Conservation (phyloP, 2,888 invertebrate genomes). For the Physocephala rufipes region DNA sequence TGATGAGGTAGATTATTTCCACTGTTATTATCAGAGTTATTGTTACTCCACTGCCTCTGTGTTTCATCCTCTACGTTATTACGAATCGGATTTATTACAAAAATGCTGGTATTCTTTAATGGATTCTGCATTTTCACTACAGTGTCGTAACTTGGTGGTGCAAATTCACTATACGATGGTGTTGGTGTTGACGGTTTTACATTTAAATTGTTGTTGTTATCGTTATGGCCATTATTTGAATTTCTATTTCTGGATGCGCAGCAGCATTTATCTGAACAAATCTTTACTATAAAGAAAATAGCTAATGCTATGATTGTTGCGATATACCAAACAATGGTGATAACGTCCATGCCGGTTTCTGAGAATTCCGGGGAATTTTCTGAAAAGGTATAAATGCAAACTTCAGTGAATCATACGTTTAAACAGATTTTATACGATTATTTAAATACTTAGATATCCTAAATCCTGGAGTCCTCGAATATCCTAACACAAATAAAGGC, state of each 20-base stretch:
- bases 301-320: slow-evolving; percentile 63
- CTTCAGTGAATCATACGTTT: no score
- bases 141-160: slow-evolving; percentile 64
- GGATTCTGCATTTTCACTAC: slow-evolving; percentile 60
- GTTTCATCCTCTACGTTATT: slow-evolving; percentile 32
- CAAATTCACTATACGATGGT: slow-evolving; percentile 64
- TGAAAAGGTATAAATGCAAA: slow-evolving; percentile 24
- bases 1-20: slow-evolving; percentile 31
- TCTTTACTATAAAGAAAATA: slow-evolving; percentile 65
- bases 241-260: slow-evolving; percentile 36
- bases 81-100: slow-evolving; percentile 58
- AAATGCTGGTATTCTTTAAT: slow-evolving; percentile 55
- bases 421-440: no score
- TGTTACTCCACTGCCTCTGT: slow-evolving; percentile 39
- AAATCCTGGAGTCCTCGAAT: no score
- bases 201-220: slow-evolving; percentile 46
- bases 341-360: slow-evolving; percentile 64
- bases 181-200: slow-evolving; percentile 61
- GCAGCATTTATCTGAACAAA: slow-evolving; percentile 63
- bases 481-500: no score
- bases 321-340: slow-evolving; percentile 65
- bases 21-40: slow-evolving; percentile 19
- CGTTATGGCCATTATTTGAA: slow-evolving; percentile 14
- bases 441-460: no score
- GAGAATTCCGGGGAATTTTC: slow-evolving; percentile 56